These are phyloP conservation scores for Wasmannia auropunctata DNA, from an alignment of 1,140 invertebrate species.

Conservation along the genomic window DNA sequence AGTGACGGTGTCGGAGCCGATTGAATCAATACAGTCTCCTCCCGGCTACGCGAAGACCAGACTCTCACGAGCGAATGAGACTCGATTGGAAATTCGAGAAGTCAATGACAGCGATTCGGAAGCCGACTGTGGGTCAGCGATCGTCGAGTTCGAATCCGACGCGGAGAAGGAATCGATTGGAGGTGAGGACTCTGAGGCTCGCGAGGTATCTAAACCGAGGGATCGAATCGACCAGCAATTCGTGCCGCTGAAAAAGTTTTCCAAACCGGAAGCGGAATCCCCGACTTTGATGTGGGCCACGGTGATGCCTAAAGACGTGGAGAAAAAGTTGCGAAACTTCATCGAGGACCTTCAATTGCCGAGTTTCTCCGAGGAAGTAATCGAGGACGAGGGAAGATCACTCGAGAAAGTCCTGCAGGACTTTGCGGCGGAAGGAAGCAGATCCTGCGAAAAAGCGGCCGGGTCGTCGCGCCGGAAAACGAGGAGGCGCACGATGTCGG, in stretches of 20 bases:
- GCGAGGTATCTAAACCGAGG: not conserved
- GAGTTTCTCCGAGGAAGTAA: conserved; percentile 77
- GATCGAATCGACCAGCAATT: conserved; percentile 53
- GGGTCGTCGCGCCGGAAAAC: conserved; percentile 78
- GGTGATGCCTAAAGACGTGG: conserved; percentile 83
- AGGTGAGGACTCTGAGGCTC: conserved; percentile 5
- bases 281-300: conserved; percentile 57
- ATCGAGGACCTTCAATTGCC: conserved; percentile 87
- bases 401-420: conserved; percentile 65
- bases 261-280: not conserved
- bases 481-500: conserved; percentile 86
- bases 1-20: conserved; percentile 78
- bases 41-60: conserved; percentile 54
- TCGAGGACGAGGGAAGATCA: conserved; percentile 18
- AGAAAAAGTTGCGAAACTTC: conserved; percentile 85
- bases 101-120: conserved; percentile 79
- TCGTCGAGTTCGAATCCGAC: conserved; percentile 87
- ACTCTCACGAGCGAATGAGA: conserved; percentile 34
- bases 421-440: conserved; percentile 55
- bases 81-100: conserved; percentile 79
- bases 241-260: not conserved
- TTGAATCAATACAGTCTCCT: conserved; percentile 72
- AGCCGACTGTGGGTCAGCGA: conserved; percentile 67
- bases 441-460: conserved; percentile 1
- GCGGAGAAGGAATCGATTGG: conserved; percentile 83